Evolutionary conservation across 2,113 vertebrate species (phyloP).

Genomic region (Probosciger aterrimus): DNA sequence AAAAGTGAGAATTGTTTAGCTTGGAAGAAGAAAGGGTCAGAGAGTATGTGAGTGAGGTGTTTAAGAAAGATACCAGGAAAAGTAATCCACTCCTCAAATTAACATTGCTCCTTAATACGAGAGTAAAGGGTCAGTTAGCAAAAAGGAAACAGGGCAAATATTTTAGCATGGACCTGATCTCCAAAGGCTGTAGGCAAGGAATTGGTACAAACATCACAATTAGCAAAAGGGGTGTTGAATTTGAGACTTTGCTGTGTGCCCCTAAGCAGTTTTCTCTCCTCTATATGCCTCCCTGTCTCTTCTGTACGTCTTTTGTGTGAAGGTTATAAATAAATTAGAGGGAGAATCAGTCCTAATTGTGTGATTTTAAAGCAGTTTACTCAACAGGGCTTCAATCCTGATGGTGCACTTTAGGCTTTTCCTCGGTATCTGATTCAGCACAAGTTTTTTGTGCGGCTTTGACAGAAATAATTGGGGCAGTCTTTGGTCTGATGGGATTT

Average conservation of each 20-base stretch:
- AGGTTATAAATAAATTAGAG: neutral
- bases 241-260: neutral
- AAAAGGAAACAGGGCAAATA: neutral
- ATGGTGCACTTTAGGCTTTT: neutral
- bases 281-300: neutral
- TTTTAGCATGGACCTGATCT: neutral
- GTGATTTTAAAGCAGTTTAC: neutral
- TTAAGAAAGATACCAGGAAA: slow-evolving; percentile 35
- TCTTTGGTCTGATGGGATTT: neutral
- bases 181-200: neutral
- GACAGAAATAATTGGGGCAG: neutral
- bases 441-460: neutral
- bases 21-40: slow-evolving; percentile 36
- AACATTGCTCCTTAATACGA: neutral
- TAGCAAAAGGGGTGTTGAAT: neutral
- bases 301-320: neutral
- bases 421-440: neutral
- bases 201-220: neutral
- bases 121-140: neutral
- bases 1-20: slow-evolving; percentile 67
- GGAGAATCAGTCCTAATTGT: neutral
- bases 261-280: neutral
- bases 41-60: slow-evolving; percentile 39
- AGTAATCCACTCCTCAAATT: neutral
- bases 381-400: neutral